These are phyloP conservation scores for Crax fasciolata DNA, from an alignment of 2,797 vertebrate species.

Conservation along the genomic window DNA sequence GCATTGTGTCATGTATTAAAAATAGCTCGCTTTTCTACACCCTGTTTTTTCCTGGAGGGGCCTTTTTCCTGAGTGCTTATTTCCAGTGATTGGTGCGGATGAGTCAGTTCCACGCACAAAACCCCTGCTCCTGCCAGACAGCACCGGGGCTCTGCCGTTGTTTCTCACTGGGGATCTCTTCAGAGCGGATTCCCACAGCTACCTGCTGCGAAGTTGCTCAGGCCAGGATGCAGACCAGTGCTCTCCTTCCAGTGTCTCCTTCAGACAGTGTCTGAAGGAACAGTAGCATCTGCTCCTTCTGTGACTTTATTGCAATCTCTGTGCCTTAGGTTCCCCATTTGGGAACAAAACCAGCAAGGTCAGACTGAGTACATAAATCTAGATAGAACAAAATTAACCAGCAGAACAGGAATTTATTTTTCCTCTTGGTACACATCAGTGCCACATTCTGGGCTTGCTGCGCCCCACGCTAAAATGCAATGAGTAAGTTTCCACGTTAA, in stretches of 20 bases:
- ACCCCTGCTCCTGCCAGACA: background rate
- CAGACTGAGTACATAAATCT: fast-evolving
- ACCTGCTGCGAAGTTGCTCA: fast-evolving
- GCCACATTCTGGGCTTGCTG: fast-evolving
- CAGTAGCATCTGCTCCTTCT: fast-evolving
- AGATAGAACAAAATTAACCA: fast-evolving
- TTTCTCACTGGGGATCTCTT: background rate
- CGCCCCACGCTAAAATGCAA: background rate
- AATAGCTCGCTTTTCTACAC: conserved; percentile 12
- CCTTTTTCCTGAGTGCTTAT: conserved; percentile 15
- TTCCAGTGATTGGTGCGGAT: conserved; percentile 31
- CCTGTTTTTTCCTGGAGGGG: conserved; percentile 9
- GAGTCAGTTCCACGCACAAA: conserved; percentile 11
- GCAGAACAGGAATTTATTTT: background rate
- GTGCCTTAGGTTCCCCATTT: background rate
- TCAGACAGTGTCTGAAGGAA: too few species aligned
- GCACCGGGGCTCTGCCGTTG: background rate
- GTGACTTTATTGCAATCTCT: background rate
- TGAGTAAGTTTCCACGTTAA: background rate
- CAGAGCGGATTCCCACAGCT: background rate
- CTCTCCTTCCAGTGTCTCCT: background rate
- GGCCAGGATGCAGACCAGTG: background rate
- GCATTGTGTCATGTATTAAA: background rate
- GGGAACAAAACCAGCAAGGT: background rate
- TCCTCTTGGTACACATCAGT: fast-evolving